Evolutionary conservation across 2,888 invertebrate species (phyloP).

Genomic region (Spilarctia lutea): DNA sequence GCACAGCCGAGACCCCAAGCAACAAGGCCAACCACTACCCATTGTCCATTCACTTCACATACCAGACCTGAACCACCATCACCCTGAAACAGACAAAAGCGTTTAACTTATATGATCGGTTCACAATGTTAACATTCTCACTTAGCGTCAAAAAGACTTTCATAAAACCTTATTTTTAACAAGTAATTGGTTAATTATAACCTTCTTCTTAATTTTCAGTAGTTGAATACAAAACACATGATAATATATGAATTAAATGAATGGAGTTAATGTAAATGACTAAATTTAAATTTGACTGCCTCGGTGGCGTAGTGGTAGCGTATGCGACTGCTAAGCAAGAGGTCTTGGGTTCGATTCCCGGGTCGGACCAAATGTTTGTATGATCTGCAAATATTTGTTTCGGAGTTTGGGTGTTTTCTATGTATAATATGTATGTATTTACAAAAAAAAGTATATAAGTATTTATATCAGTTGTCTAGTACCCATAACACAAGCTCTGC

Average conservation of each 20-base stretch:
- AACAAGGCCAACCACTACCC: constrained; percentile 89
- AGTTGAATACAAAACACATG: background rate
- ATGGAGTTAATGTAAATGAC: background rate
- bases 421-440: no score
- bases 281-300: no score
- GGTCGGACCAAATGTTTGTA: no score
- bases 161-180: background rate
- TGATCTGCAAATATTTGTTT: no score
- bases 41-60: constrained; percentile 86
- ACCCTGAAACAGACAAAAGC: constrained; percentile 79
- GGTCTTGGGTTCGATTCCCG: no score
- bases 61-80: constrained; percentile 92
- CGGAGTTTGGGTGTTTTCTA: no score
- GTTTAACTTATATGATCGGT: background rate
- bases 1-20: constrained; percentile 93
- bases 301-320: no score
- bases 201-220: background rate
- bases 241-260: background rate
- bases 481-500: no score
- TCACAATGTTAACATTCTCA: background rate
- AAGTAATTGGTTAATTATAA: no score
- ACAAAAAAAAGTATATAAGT: no score
- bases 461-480: no score
- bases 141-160: background rate
- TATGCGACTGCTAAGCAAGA: no score